phyloP scores from a whole-genome alignment of 2,888 invertebrate genomes.

The Yponomeuta cagnagella region DNA sequence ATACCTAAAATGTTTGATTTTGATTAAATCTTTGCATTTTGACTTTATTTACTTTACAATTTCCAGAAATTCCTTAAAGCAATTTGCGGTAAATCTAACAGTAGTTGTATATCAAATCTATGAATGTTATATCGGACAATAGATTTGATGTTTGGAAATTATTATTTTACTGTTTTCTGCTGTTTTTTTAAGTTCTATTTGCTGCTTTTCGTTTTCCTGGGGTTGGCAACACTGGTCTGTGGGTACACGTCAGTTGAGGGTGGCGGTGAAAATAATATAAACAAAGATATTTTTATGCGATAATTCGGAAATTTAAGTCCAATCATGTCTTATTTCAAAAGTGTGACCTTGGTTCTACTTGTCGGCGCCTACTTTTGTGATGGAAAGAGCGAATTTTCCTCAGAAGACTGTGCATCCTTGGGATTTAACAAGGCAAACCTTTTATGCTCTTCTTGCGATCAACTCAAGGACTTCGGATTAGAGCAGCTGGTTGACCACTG shows the following conservation, averaged over 20 bases:
- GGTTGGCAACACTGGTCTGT: too few relatives aligned
- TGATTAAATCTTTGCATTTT: too few relatives aligned
- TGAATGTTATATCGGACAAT: too few relatives aligned
- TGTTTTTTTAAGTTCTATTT: too few relatives aligned
- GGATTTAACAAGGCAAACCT: slow-evolving; percentile 92
- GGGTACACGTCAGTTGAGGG: background rate
- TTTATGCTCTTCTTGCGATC: slow-evolving; percentile 91
- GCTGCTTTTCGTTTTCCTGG: too few relatives aligned
- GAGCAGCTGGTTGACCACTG: slow-evolving; percentile 81
- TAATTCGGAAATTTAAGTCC: background rate
- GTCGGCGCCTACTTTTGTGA: background rate
- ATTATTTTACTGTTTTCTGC: too few relatives aligned
- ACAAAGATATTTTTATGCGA: slow-evolving; percentile 5
- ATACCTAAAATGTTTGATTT: too few relatives aligned
- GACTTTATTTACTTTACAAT: too few relatives aligned
- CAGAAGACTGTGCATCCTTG: slow-evolving; percentile 88
- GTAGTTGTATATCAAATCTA: too few relatives aligned
- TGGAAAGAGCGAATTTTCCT: slow-evolving; percentile 76
- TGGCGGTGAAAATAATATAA: background rate
- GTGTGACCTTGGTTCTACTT: background rate
- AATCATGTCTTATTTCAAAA: background rate
- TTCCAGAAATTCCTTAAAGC: too few relatives aligned
- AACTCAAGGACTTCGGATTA: slow-evolving; percentile 84
- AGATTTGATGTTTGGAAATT: too few relatives aligned
- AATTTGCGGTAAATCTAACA: too few relatives aligned